Evolutionary conservation across 2,888 invertebrate genomes (phyloP).

Genomic region (Sarcophaga rosellei): DNA sequence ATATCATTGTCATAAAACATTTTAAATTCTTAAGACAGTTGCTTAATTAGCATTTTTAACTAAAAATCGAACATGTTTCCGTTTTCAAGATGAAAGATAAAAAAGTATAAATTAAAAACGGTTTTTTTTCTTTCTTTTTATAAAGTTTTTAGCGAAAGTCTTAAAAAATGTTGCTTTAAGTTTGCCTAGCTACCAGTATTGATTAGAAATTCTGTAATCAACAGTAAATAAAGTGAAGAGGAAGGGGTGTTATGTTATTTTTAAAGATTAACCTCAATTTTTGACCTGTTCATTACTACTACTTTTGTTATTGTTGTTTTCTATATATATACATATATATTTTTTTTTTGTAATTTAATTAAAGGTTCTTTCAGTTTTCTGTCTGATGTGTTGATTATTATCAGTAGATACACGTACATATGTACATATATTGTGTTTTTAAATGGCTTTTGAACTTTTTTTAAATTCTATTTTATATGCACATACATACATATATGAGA

Average conservation of each 20-base stretch:
- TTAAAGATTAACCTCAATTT: constrained; percentile 20
- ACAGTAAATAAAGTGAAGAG: neutral
- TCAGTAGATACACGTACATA: too few species aligned
- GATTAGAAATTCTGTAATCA: neutral
- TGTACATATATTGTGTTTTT: too few species aligned
- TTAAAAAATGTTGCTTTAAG: neutral
- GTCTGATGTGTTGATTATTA: neutral
- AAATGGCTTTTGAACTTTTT: constrained; percentile 29
- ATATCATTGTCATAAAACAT: too few species aligned
- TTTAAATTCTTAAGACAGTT: too few species aligned
- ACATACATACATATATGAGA: neutral
- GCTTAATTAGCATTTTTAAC: too few species aligned
- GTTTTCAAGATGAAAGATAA: too few species aligned
- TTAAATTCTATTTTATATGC: neutral
- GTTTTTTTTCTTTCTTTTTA: too few species aligned
- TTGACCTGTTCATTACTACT: constrained; percentile 4
- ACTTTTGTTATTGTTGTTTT: too few species aligned
- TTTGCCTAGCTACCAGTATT: neutral
- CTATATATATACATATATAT: too few species aligned
- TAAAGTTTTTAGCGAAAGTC: too few species aligned
- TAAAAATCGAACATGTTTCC: too few species aligned
- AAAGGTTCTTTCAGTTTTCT: constrained; percentile 5
- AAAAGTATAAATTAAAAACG: too few species aligned
- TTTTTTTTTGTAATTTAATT: neutral
- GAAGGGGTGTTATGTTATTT: neutral